Percentiles rank a stretch among this genome's conserved stretches.
Conservation (phyloP, 2,888 invertebrate genomes). For the Drosophila nr. fundita region DNA sequence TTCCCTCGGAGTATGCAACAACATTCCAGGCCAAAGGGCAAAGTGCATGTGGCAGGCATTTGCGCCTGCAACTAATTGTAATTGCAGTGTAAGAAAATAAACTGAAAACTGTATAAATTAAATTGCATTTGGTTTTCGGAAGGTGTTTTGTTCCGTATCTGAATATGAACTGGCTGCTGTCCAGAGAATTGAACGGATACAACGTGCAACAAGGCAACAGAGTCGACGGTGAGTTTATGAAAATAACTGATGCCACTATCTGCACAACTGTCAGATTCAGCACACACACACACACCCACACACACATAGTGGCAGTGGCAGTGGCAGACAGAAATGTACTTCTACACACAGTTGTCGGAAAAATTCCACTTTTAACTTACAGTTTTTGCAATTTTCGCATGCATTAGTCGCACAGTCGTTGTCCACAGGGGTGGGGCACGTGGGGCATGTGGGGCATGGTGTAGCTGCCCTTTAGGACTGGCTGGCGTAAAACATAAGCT, state of each 20-base stretch:
- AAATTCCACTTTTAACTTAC: constrained; percentile 59
- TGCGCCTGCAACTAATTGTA: constrained; percentile 46
- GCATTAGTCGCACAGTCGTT: constrained; percentile 40
- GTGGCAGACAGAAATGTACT: constrained; percentile 22
- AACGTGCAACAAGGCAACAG: constrained; percentile 11
- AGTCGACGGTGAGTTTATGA: constrained; percentile 48
- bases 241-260: constrained; percentile 51
- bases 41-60: constrained; percentile 1
- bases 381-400: constrained; percentile 62
- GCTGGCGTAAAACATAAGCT: constrained; percentile 51
- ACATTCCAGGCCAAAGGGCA: constrained; percentile 3
- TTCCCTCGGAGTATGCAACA: constrained; percentile 33
- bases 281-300: constrained; percentile 8
- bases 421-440: not conserved
- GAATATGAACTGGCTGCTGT: constrained; percentile 52
- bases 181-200: constrained; percentile 34
- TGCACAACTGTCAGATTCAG: constrained; percentile 45
- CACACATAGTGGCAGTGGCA: not conserved
- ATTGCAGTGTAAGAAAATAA: constrained; percentile 43
- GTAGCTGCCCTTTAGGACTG: constrained; percentile 2
- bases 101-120: constrained; percentile 20
- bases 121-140: constrained; percentile 16
- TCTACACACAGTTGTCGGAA: constrained; percentile 53
- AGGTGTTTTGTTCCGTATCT: constrained; percentile 25
- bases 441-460: not conserved